These are phyloP conservation scores for Lampris megalopsis DNA, from an alignment of 2,113 vertebrate genomes.

Conservation along the genomic window DNA sequence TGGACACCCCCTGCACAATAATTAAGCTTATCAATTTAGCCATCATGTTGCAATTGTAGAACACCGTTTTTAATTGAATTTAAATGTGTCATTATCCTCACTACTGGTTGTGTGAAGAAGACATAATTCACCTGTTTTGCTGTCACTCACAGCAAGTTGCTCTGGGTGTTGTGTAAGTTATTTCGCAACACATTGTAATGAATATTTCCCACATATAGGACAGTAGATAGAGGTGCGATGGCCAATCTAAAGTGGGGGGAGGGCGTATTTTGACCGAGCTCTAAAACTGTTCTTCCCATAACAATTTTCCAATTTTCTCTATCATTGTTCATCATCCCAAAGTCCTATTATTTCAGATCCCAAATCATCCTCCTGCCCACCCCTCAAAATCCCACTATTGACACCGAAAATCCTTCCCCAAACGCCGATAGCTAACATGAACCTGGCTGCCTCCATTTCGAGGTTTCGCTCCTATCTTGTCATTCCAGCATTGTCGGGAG, in stretches of 20 bases:
- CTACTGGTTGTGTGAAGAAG: background rate
- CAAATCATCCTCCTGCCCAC: conserved; percentile 1
- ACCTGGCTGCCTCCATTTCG: conserved; percentile 57
- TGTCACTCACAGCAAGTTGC: background rate
- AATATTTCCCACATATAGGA: background rate
- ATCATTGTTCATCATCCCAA: conserved; percentile 34
- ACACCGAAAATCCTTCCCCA: conserved; percentile 51
- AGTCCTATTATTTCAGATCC: conserved; percentile 15
- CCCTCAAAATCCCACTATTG: conserved; percentile 40
- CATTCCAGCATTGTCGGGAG: conserved; percentile 72
- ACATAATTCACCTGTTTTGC: background rate
- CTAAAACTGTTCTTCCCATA: conserved; percentile 24
- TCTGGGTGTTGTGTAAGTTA: background rate
- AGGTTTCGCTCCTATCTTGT: conserved; percentile 68
- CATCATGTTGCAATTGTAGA: no score
- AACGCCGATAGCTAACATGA: conserved; percentile 50
- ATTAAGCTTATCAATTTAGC: no score
- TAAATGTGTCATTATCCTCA: background rate
- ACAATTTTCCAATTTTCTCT: conserved; percentile 50
- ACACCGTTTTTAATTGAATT: background rate
- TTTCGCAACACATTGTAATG: background rate
- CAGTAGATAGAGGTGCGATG: background rate
- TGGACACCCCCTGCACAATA: no score
- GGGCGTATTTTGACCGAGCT: background rate
- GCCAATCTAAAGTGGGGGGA: no score